Conservation (phyloP, 2,888 invertebrate species). For the Neoaliturus tenellus region DNA sequence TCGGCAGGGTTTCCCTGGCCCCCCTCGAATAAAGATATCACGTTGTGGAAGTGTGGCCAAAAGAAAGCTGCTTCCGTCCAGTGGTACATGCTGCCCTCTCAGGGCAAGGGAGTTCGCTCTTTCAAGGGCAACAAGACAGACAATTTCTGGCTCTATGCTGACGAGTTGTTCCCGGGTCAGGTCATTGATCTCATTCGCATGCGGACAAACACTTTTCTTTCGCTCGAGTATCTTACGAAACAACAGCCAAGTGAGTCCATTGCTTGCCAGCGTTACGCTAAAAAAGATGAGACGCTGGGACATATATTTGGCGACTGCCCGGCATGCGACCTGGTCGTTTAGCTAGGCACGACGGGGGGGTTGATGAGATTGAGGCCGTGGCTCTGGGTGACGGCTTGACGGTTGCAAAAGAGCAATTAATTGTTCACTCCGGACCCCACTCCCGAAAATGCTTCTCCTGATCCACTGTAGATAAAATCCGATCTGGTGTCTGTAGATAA, state of each 20-base stretch:
- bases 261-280: conserved; percentile 67
- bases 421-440: too few species aligned
- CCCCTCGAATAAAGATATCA: neutral
- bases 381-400: neutral
- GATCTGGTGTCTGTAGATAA: conserved; percentile 68
- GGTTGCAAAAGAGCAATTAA: conserved; percentile 47
- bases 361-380: conserved; percentile 1
- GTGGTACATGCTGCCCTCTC: neutral
- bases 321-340: conserved; percentile 56
- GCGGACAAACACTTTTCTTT: conserved; percentile 67
- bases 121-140: conserved; percentile 61
- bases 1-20: neutral
- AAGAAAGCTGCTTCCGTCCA: neutral
- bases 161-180: too few species aligned
- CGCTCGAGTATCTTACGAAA: conserved; percentile 48
- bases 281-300: conserved; percentile 68
- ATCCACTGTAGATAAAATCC: conserved; percentile 66
- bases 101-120: too few species aligned
- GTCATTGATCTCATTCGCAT: conserved; percentile 67
- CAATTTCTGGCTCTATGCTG: conserved; percentile 60
- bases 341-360: conserved; percentile 58
- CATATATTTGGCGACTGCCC: conserved; percentile 67
- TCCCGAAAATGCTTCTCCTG: neutral
- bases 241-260: neutral
- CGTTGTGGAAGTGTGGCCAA: neutral